Percentiles rank a stretch among this genome's conserved stretches.
Conservation (phyloP, 2,113 vertebrate species). For the Hippocampus comes region DNA sequence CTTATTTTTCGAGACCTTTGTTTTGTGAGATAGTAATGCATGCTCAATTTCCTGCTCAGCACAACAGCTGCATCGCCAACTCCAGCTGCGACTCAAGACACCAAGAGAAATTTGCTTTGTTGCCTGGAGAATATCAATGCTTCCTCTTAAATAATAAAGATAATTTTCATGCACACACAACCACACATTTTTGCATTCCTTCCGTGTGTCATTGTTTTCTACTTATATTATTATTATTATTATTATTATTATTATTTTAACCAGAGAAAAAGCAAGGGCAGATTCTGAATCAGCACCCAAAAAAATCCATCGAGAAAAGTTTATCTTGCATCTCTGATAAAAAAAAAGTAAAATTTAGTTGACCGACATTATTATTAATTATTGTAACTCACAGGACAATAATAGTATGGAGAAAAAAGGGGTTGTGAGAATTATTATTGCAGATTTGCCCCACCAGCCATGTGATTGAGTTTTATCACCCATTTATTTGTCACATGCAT, state of each 20-base stretch:
- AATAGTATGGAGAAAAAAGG: not conserved
- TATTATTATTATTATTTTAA: too few species aligned
- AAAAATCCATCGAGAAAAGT: too few species aligned
- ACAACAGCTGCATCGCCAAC: conserved; percentile 61
- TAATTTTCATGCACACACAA: conserved; percentile 1
- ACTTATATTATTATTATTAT: not conserved
- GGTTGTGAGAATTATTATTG: not conserved
- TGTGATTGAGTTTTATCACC: too few species aligned
- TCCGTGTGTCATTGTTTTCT: conserved; percentile 20
- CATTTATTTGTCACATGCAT: too few species aligned
- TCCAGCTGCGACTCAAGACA: conserved; percentile 64
- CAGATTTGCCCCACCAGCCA: not conserved
- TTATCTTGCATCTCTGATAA: too few species aligned
- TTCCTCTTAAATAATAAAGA: not conserved
- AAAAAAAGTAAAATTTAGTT: too few species aligned
- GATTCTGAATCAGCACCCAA: too few species aligned
- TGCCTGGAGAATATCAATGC: conserved; percentile 66
- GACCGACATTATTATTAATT: not conserved
- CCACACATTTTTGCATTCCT: conserved; percentile 43
- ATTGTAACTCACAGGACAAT: not conserved
- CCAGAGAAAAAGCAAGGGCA: too few species aligned
- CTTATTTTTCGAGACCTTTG: conserved; percentile 66
- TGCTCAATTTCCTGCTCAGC: conserved; percentile 61
- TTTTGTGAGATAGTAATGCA: conserved; percentile 67
- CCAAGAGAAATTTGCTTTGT: conserved; percentile 56